phyloP scores from a whole-genome alignment of 2,113 vertebrate genomes.

The Paralichthys olivaceus region DNA sequence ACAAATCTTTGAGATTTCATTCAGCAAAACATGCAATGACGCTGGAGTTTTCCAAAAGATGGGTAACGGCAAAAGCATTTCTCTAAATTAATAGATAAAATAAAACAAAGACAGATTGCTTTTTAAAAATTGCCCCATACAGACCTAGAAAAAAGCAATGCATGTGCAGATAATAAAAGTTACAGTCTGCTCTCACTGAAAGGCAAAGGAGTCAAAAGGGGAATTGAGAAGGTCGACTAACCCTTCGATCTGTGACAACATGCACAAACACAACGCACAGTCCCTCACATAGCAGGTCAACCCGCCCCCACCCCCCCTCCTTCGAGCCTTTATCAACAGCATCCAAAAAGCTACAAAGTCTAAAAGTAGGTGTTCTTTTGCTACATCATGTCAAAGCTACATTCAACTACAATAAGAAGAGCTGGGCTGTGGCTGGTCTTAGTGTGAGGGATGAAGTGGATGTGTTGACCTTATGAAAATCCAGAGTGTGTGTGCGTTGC shows the following conservation, averaged over 20 bases:
- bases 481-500: constrained; percentile 41
- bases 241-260: constrained; percentile 82
- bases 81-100: constrained; percentile 4
- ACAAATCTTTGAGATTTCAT: constrained; percentile 77
- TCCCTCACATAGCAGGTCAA: constrained; percentile 70
- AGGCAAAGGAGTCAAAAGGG: constrained; percentile 63
- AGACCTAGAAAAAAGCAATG: constrained; percentile 69
- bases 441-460: constrained; percentile 71
- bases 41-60: constrained; percentile 57
- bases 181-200: constrained; percentile 65
- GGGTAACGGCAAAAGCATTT: constrained; percentile 60
- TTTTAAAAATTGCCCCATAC: constrained; percentile 58
- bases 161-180: constrained; percentile 72
- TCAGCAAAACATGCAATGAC: constrained; percentile 80
- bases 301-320: constrained; percentile 27
- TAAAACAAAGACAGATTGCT: constrained; percentile 65
- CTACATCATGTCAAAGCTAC: constrained; percentile 87
- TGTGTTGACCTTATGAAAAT: constrained; percentile 51
- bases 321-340: constrained; percentile 69
- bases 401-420: constrained; percentile 84
- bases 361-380: constrained; percentile 82
- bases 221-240: constrained; percentile 76
- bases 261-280: constrained; percentile 80
- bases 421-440: constrained; percentile 85
- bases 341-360: constrained; percentile 83